Evolutionary conservation across 2,888 invertebrate genomes (phyloP), one percentile per base, ranked within the genome.

Genomic region (Timema podura): DNA sequence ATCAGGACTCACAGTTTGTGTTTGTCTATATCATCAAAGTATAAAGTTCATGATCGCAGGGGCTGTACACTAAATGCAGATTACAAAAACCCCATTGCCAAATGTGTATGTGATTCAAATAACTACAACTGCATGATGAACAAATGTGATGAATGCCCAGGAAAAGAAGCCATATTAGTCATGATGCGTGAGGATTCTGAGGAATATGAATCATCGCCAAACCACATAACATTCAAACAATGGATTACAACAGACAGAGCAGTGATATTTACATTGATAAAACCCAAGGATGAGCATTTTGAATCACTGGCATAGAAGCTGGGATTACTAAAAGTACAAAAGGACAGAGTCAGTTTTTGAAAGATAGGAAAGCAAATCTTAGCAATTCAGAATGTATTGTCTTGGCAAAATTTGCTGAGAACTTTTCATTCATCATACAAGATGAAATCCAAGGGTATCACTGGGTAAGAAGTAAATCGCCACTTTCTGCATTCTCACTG

Each of bases 71-170:
- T 57, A 13, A 57, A 57, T 57, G 57, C 57, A 57, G 13, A 57
- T 57, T 57, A 57, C 57, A 57, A 57, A 30, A n/a, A 57, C 13
- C 57, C n/a, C 57, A 57, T 57, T 57, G 57, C 6, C 15, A 57
- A 57, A n/a, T 57, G 54, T 54, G 7, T 54, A 15, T 13, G 54
- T 54, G 54, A 54, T 54, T 54, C 54, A 54, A 54, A 2, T 3
- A 5, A 54, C 11, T 54, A 54, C 54, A 54, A 54, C 54, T 54
- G 10, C 54, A 54, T 54, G 54, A 54, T 54, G 54, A 49, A 49
- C 8, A 49, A 49, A 10, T 11, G 54, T 11, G n/a, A 5, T 13
- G 16, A 54, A 54, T 54, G 54, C n/a, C 54, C 54, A 54, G 54
- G n/a, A 54, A 49, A 10, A 54, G 1, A 54, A 54, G 13, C 16